phyloP scores from a whole-genome alignment of 1,140 invertebrate species.

The Formica exsecta region DNA sequence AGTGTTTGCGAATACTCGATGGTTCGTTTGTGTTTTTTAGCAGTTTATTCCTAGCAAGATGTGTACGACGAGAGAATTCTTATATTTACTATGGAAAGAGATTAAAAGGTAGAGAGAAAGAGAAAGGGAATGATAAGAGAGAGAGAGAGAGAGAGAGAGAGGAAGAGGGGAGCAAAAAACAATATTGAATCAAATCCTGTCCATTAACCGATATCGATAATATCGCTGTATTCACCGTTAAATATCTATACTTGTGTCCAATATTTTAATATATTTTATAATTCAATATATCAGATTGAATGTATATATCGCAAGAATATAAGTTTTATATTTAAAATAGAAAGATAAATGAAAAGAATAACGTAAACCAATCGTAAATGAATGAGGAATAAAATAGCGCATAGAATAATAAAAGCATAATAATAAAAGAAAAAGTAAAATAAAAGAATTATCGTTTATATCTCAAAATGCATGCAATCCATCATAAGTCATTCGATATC shows the following conservation, averaged over 20 bases:
- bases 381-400: background rate
- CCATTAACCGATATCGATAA: background rate
- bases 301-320: background rate
- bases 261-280: background rate
- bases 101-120: too few relatives aligned
- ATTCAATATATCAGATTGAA: background rate
- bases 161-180: background rate
- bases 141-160: background rate
- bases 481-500: background rate
- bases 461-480: background rate
- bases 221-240: background rate
- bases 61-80: background rate
- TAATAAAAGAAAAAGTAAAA: background rate
- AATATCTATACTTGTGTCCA: background rate
- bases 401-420: background rate
- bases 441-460: background rate
- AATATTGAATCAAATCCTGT: background rate
- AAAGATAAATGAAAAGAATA: background rate
- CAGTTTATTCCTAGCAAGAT: slow-evolving; percentile 25
- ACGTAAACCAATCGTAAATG: background rate
- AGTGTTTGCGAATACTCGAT: slow-evolving; percentile 86
- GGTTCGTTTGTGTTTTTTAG: slow-evolving; percentile 78
- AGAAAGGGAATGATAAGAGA: background rate
- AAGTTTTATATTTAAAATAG: background rate
- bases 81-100: background rate